A percentile compares a stretch with the other conserved stretches of the same genome.
Evolutionary conservation across 2,797 vertebrate species (phyloP).

Genomic region (Merluccius polli): DNA sequence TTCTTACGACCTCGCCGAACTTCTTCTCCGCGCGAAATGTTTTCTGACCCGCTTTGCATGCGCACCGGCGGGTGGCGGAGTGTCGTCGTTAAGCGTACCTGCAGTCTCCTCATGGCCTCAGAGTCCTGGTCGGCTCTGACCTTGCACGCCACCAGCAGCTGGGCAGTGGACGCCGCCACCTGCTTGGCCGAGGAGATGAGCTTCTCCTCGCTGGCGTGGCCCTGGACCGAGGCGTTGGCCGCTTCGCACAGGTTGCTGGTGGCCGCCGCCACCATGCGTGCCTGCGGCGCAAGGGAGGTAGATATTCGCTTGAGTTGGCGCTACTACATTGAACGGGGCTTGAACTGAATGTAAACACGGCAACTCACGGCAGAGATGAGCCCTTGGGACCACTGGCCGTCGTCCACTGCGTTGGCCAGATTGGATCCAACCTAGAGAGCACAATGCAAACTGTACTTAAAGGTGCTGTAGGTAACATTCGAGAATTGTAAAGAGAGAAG

Average conservation of each 20-base stretch:
- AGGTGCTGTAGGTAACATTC: background rate
- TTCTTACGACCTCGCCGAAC: too few species aligned
- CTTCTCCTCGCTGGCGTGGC: slow-evolving; percentile 97
- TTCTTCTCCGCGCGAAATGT: too few species aligned
- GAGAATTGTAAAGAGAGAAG: background rate
- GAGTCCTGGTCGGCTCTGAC: slow-evolving; percentile 97
- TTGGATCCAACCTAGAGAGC: slow-evolving; percentile 87
- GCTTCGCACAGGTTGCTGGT: slow-evolving; percentile 97
- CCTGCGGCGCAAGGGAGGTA: background rate
- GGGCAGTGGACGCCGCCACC: slow-evolving; percentile 96
- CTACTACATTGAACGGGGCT: too few species aligned
- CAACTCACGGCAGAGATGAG: slow-evolving; percentile 94
- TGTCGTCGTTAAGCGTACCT: slow-evolving; percentile 79
- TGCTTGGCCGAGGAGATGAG: slow-evolving; percentile 98
- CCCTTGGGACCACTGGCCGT: slow-evolving; percentile 98
- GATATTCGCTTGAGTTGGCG: background rate
- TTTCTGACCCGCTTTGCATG: too few species aligned
- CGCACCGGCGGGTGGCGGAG: too few species aligned
- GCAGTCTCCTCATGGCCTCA: slow-evolving; percentile 94
- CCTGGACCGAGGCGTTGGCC: slow-evolving; percentile 96
- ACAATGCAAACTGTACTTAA: background rate
- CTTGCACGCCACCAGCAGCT: slow-evolving; percentile 98
- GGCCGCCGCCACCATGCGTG: too few species aligned
- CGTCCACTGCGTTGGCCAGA: slow-evolving; percentile 93
- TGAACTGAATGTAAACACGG: background rate